Conservation (phyloP, 2,888 invertebrate genomes). For the Lamellibrachia satsuma region DNA sequence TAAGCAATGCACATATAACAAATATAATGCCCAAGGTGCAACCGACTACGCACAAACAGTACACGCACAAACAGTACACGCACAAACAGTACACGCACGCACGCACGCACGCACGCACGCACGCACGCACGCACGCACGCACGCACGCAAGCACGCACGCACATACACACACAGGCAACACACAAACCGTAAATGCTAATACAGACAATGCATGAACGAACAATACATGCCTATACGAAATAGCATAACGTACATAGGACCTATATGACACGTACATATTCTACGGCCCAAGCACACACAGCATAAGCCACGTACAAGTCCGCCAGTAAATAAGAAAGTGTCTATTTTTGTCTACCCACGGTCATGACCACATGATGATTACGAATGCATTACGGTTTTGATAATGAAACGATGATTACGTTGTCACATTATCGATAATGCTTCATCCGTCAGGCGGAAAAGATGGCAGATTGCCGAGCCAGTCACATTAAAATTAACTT, state of each 20-base stretch:
- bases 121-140: not conserved
- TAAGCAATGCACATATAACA: not conserved
- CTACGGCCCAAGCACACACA: not conserved
- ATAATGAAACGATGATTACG: not conserved
- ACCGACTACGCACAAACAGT: not conserved
- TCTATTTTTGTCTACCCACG: not conserved
- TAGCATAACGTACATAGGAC: not conserved
- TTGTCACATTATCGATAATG: not conserved
- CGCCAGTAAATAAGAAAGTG: not conserved
- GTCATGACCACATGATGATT: not conserved
- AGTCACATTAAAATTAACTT: not conserved
- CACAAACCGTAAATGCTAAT: too few species aligned
- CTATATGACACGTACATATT: not conserved
- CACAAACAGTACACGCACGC: not conserved
- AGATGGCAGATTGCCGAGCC: not conserved
- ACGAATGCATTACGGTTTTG: not conserved
- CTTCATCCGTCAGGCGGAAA: not conserved
- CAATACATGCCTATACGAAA: not conserved
- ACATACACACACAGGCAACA: not conserved
- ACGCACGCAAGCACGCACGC: not conserved
- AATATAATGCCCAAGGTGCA: not conserved
- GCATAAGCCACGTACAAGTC: not conserved
- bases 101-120: not conserved
- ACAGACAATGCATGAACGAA: not conserved
- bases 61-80: not conserved